A percentile compares a stretch with the other conserved stretches of the same genome.
Conservation (phyloP, 30 jellyfish, hydroid and myxozoan species). For the Aurelia coerulea region DNA sequence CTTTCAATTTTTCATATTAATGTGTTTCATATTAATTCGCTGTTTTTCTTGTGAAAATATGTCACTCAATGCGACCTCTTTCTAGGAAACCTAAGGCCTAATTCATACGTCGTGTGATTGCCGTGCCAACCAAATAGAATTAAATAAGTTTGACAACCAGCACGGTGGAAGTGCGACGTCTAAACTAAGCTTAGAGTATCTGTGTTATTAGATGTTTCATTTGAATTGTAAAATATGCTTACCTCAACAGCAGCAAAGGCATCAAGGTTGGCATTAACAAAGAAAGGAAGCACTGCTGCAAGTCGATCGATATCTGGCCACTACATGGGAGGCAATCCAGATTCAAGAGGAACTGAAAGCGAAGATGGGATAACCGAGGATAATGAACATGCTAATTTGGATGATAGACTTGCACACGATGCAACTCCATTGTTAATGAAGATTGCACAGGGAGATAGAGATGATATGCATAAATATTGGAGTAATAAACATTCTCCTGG, state of each 20-base stretch:
- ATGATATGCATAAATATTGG: conserved; percentile 82
- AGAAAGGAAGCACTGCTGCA: conserved; percentile 1
- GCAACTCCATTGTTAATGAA: conserved; percentile 83
- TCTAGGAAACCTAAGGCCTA: too few species aligned
- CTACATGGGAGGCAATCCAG: conserved; percentile 58
- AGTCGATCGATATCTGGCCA: conserved; percentile 50
- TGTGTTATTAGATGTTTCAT: too few species aligned
- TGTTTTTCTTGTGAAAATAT: too few species aligned
- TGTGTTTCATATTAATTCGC: too few species aligned
- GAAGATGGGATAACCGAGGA: conserved; percentile 74
- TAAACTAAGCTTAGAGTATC: too few species aligned
- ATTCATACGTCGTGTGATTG: too few species aligned
- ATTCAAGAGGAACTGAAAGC: conserved; percentile 63
- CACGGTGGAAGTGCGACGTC: too few species aligned
- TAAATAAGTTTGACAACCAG: too few species aligned
- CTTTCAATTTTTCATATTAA: too few species aligned
- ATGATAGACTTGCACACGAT: conserved; percentile 67
- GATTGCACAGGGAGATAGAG: conserved; percentile 88
- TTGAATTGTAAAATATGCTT: neutral
- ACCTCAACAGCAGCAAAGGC: neutral
- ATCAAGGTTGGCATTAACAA: neutral
- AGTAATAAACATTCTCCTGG: conserved; percentile 88
- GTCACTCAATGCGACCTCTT: too few species aligned
- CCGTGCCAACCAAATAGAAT: too few species aligned
- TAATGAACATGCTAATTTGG: conserved; percentile 54